Evolutionary conservation across 2,797 vertebrate genomes (phyloP).

Genomic region (Lithobates sylvaticus): DNA sequence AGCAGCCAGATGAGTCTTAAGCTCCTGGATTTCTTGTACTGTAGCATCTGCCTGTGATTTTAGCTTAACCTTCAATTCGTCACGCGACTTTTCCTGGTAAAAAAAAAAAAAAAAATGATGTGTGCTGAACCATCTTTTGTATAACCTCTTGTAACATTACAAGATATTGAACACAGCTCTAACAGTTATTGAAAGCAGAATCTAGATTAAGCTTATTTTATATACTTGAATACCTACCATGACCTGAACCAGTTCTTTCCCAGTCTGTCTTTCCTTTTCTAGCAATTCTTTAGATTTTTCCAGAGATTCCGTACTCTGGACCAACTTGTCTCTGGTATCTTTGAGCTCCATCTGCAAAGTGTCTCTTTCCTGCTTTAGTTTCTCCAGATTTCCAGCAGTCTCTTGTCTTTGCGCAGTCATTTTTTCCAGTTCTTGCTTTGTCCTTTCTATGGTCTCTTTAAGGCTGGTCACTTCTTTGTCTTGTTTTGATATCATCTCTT

Average conservation of each 20-base stretch:
- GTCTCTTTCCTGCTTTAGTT: conserved; percentile 82
- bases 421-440: conserved; percentile 78
- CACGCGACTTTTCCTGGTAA: conserved; percentile 86
- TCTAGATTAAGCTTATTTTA: neutral
- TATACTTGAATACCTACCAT: conserved; percentile 28
- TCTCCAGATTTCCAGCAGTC: conserved; percentile 76
- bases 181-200: neutral
- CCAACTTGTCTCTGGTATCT: conserved; percentile 80
- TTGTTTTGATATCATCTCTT: conserved; percentile 78
- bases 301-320: conserved; percentile 80
- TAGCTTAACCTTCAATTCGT: conserved; percentile 87
- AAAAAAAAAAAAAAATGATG: conserved; percentile 15
- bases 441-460: conserved; percentile 81
- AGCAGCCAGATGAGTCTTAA: conserved; percentile 84
- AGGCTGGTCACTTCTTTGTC: conserved; percentile 81
- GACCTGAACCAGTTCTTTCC: conserved; percentile 68
- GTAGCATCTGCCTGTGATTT: conserved; percentile 80
- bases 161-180: neutral
- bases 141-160: neutral
- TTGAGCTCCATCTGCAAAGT: conserved; percentile 80
- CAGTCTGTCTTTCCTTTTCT: conserved; percentile 86
- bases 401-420: conserved; percentile 80
- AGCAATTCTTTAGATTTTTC: conserved; percentile 83
- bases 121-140: neutral
- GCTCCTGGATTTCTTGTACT: conserved; percentile 82